phyloP scores from a whole-genome alignment of 2,113 vertebrate species.

The Dromaius novaehollandiae region DNA sequence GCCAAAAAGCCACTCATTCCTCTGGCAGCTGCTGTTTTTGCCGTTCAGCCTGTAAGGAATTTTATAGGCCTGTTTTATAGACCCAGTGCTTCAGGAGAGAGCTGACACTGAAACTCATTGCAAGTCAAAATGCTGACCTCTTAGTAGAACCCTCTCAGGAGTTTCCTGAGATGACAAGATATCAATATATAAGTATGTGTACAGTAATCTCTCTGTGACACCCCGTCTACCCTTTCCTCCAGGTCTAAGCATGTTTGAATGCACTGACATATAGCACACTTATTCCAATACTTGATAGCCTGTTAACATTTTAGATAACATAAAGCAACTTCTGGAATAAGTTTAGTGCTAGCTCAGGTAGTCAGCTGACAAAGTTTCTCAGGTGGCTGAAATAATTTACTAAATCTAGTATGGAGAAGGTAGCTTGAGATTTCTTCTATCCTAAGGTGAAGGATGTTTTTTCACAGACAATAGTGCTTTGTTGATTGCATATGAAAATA shows the following conservation, averaged over 20 bases:
- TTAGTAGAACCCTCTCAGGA: neutral
- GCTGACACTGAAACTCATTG: neutral
- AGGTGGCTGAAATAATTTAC: neutral
- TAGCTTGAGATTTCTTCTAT: neutral
- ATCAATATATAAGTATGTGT: neutral
- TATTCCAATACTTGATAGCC: neutral
- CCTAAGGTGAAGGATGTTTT: neutral
- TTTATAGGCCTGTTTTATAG: neutral
- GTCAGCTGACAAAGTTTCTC: neutral
- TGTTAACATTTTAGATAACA: neutral
- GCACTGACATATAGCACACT: neutral
- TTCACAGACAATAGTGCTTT: neutral
- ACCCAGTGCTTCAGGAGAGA: neutral
- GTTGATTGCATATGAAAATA: neutral
- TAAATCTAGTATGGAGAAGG: neutral
- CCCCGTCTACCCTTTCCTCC: neutral
- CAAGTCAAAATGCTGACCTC: neutral
- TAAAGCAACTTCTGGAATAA: neutral
- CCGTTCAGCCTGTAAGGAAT: neutral
- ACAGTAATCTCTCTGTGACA: neutral
- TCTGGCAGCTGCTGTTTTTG: conserved; percentile 31
- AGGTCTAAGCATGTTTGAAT: neutral
- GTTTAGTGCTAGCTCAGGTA: neutral
- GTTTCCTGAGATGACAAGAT: neutral
- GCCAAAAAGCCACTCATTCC: conserved; percentile 17